These are phyloP conservation scores for Drosophila ochracea DNA, from an alignment of 2,888 invertebrate species.

Conservation along the genomic window DNA sequence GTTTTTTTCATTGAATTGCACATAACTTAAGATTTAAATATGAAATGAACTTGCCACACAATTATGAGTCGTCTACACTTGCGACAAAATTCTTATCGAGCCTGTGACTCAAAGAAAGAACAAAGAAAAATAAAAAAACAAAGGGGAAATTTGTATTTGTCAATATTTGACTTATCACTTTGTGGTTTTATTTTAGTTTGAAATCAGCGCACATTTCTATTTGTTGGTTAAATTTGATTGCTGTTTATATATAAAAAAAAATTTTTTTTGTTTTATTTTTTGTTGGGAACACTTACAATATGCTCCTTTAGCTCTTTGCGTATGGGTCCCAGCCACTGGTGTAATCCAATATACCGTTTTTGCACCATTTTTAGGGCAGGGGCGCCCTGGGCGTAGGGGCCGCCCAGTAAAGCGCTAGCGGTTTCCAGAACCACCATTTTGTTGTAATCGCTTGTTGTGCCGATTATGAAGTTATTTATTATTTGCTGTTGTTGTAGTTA, in stretches of 20 bases:
- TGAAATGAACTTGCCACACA: slow-evolving; percentile 1
- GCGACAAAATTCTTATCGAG: slow-evolving; percentile 3
- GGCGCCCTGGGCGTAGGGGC: slow-evolving; percentile 92
- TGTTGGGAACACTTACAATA: slow-evolving; percentile 87
- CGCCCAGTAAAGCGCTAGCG: slow-evolving; percentile 90
- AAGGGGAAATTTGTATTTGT: background rate
- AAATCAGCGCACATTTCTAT: background rate
- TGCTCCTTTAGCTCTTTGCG: slow-evolving; percentile 93
- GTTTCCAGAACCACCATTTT: slow-evolving; percentile 91
- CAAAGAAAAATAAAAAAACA: background rate
- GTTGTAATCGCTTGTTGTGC: slow-evolving; percentile 40
- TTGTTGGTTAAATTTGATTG: background rate
- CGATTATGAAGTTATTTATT: slow-evolving; percentile 19
- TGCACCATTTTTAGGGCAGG: slow-evolving; percentile 95
- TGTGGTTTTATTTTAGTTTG: background rate
- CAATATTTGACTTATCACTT: background rate
- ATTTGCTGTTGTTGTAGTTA: slow-evolving; percentile 25
- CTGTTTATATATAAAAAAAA: background rate
- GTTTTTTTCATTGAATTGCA: background rate
- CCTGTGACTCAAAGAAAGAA: background rate
- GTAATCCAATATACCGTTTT: slow-evolving; percentile 95
- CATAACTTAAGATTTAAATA: background rate
- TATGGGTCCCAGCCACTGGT: slow-evolving; percentile 95
- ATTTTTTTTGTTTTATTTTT: background rate
- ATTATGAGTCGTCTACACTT: background rate